Evolutionary conservation across 2,888 invertebrate genomes (phyloP).

Genomic region (Drosophila greeni): DNA sequence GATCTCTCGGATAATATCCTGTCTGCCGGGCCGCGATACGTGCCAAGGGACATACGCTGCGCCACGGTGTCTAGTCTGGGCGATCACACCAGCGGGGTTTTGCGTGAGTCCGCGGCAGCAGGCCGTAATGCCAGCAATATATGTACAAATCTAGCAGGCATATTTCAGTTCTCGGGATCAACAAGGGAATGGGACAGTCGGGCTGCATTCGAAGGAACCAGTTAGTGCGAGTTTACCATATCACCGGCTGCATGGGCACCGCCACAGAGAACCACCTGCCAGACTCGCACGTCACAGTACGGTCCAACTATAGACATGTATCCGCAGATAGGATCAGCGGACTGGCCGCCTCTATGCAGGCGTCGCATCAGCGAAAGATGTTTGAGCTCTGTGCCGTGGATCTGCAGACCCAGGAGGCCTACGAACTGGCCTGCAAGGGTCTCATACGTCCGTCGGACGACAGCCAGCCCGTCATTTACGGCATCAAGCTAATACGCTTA

Average conservation of each 20-base stretch:
- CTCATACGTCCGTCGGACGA: conserved; percentile 86
- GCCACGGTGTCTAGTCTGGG: conserved; percentile 83
- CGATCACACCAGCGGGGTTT: conserved; percentile 85
- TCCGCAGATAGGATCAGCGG: conserved; percentile 84
- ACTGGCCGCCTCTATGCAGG: conserved; percentile 88
- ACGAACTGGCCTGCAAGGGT: conserved; percentile 91
- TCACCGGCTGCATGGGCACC: conserved; percentile 87
- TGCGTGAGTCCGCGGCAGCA: conserved; percentile 81
- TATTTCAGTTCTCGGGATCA: conserved; percentile 85
- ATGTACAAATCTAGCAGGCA: too few species aligned
- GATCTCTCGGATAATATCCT: conserved; percentile 87
- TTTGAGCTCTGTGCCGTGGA: conserved; percentile 89
- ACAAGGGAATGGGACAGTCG: conserved; percentile 82
- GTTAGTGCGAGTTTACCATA: conserved; percentile 85
- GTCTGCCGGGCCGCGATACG: conserved; percentile 87
- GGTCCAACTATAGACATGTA: conserved; percentile 85
- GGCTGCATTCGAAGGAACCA: conserved; percentile 82
- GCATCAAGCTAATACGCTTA: conserved; percentile 90
- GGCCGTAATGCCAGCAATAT: not conserved
- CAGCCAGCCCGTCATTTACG: conserved; percentile 89
- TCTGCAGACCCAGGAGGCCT: conserved; percentile 91
- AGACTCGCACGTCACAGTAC: conserved; percentile 85
- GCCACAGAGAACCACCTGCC: conserved; percentile 87
- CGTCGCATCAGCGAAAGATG: conserved; percentile 91
- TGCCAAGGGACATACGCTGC: conserved; percentile 83